Conservation (phyloP, 2,888 invertebrate species). For the Busseola fusca region DNA sequence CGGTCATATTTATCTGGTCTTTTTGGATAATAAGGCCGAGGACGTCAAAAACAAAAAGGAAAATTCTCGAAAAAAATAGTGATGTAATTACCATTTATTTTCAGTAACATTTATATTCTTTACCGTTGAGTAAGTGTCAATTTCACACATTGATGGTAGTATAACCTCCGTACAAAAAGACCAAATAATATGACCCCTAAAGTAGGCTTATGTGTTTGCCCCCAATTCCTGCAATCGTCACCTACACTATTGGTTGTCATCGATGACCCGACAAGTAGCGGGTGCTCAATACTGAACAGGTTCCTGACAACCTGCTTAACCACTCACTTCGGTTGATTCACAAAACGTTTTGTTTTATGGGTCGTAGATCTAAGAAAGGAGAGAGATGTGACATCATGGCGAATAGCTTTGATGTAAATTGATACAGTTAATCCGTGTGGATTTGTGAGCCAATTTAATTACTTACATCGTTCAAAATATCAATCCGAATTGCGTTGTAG, state of each 20-base stretch:
- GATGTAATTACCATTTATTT: neutral
- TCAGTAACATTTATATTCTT: conserved; percentile 7
- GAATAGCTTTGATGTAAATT: conserved; percentile 1
- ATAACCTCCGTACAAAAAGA: conserved; percentile 10
- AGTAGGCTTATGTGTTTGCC: conserved; percentile 51
- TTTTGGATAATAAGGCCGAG: conserved; percentile 1
- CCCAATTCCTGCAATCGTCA: conserved; percentile 43
- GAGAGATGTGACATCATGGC: conserved; percentile 27
- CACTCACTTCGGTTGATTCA: conserved; percentile 60
- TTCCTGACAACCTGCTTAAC: conserved; percentile 59
- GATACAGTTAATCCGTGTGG: too few species aligned
- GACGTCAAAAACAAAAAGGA: neutral
- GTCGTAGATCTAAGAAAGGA: conserved; percentile 20
- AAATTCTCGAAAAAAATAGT: neutral
- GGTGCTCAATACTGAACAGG: conserved; percentile 73
- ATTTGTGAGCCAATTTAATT: neutral
- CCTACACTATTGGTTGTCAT: conserved; percentile 49
- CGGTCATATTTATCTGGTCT: conserved; percentile 4
- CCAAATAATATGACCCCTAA: conserved; percentile 35
- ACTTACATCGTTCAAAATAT: neutral
- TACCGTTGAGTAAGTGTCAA: conserved; percentile 15
- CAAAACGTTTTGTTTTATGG: conserved; percentile 40
- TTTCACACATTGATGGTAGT: conserved; percentile 16
- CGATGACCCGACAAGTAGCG: conserved; percentile 68
- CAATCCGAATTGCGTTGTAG: neutral